These are phyloP conservation scores for Drosophila aldrichi DNA, from an alignment of 2,888 invertebrate species.

Conservation along the genomic window DNA sequence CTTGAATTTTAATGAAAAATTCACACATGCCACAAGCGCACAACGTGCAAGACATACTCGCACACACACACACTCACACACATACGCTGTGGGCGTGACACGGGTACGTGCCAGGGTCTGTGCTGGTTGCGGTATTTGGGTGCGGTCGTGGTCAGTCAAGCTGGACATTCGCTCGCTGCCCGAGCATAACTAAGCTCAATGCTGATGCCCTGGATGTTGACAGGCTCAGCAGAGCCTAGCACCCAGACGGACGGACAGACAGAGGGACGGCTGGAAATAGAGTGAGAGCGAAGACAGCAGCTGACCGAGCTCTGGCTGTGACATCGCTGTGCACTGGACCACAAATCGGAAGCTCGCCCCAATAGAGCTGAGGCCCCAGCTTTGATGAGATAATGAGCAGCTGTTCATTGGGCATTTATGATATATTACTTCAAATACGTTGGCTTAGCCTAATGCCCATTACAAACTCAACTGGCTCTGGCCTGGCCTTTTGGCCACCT, in stretches of 20 bases:
- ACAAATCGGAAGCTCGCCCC: slow-evolving; percentile 28
- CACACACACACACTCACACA: not conserved
- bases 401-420: slow-evolving; percentile 56
- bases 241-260: slow-evolving; percentile 1
- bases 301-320: slow-evolving; percentile 47
- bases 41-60: slow-evolving; percentile 57
- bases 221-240: slow-evolving; percentile 58
- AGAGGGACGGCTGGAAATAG: not conserved
- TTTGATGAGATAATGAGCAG: slow-evolving; percentile 54
- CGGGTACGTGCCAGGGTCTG: slow-evolving; percentile 54
- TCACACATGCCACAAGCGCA: slow-evolving; percentile 80
- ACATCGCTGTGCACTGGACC: slow-evolving; percentile 36
- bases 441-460: slow-evolving; percentile 22
- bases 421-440: slow-evolving; percentile 46
- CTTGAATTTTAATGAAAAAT: slow-evolving; percentile 83
- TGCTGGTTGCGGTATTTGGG: slow-evolving; percentile 58
- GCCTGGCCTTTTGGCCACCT: slow-evolving; percentile 2
- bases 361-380: slow-evolving; percentile 19
- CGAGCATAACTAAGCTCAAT: slow-evolving; percentile 49
- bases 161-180: slow-evolving; percentile 36
- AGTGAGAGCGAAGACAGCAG: not conserved
- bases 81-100: slow-evolving; percentile 47
- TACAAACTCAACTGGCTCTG: slow-evolving; percentile 7
- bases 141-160: slow-evolving; percentile 75
- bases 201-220: slow-evolving; percentile 59